These are phyloP conservation scores for Suillia variegata DNA, from an alignment of 2,888 invertebrate genomes.

Conservation along the genomic window DNA sequence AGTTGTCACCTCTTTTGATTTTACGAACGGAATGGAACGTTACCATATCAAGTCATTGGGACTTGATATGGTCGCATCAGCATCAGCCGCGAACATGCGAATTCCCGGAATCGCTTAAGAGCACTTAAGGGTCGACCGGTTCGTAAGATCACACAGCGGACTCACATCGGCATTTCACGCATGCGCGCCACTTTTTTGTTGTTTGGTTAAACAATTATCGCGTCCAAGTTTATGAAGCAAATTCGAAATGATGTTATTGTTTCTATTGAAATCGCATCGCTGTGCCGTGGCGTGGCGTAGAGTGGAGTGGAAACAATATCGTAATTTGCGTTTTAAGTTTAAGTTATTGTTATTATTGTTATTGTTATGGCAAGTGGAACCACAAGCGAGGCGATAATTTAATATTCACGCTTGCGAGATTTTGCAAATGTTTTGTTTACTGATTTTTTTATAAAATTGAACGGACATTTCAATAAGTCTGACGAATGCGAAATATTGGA, in stretches of 20 bases:
- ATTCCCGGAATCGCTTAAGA: not conserved
- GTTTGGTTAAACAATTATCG: slow-evolving; percentile 1
- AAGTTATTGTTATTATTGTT: slow-evolving; percentile 50
- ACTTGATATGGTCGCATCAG: not conserved
- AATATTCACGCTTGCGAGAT: slow-evolving; percentile 44
- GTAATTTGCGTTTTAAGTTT: slow-evolving; percentile 35
- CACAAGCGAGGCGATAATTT: slow-evolving; percentile 38
- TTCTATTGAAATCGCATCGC: slow-evolving; percentile 40
- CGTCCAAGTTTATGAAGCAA: slow-evolving; percentile 47
- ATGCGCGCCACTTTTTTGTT: not conserved
- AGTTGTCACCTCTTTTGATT: not conserved
- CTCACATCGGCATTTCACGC: not conserved
- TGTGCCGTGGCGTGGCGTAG: not conserved
- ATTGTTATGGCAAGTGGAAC: slow-evolving; percentile 19
- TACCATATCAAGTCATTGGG: not conserved
- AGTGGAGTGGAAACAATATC: slow-evolving; percentile 9
- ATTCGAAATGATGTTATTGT: slow-evolving; percentile 53
- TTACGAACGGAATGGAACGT: not conserved
- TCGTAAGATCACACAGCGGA: not conserved
- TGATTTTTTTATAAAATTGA: no score
- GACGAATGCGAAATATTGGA: no score
- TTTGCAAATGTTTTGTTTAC: no score
- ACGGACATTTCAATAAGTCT: no score
- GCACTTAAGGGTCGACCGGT: not conserved
- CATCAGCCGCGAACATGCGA: not conserved